Conservation (phyloP, 2,797 vertebrate species). For the Amblyraja radiata region DNA sequence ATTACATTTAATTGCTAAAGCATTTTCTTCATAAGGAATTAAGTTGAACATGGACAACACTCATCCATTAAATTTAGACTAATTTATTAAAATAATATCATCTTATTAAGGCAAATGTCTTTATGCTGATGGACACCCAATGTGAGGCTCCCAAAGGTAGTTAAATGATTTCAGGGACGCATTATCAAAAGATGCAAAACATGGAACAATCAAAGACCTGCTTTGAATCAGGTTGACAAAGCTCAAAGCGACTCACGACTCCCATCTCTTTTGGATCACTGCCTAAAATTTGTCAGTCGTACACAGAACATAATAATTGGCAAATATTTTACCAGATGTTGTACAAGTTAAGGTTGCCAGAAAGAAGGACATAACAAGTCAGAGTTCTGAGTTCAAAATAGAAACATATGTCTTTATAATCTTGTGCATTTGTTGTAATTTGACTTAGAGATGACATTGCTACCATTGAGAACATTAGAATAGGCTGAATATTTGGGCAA, state of each 20-base stretch:
- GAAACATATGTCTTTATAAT: constrained; percentile 24
- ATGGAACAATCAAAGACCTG: constrained; percentile 38
- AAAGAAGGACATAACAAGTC: constrained; percentile 41
- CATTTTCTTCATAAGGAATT: neutral
- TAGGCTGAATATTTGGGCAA: neutral
- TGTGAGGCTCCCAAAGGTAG: constrained; percentile 6
- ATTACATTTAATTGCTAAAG: neutral
- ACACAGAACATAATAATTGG: constrained; percentile 45
- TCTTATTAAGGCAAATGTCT: neutral
- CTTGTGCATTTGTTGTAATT: neutral
- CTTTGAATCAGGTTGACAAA: constrained; percentile 41
- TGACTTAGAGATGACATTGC: constrained; percentile 2
- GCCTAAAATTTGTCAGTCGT: constrained; percentile 46
- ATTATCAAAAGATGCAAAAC: neutral
- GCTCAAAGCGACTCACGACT: constrained; percentile 43
- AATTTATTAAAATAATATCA: neutral
- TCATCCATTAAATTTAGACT: neutral
- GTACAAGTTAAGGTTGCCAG: constrained; percentile 47
- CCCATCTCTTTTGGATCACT: constrained; percentile 44
- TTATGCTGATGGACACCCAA: neutral
- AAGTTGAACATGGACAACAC: neutral
- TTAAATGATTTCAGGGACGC: constrained; percentile 31
- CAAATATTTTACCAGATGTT: constrained; percentile 50
- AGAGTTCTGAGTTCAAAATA: constrained; percentile 25
- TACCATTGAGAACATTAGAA: neutral